A percentile compares a stretch with the other conserved stretches of the same genome.
These are phyloP conservation scores for Phengaris arion DNA, from an alignment of 2,888 invertebrate species.

Conservation along the genomic window DNA sequence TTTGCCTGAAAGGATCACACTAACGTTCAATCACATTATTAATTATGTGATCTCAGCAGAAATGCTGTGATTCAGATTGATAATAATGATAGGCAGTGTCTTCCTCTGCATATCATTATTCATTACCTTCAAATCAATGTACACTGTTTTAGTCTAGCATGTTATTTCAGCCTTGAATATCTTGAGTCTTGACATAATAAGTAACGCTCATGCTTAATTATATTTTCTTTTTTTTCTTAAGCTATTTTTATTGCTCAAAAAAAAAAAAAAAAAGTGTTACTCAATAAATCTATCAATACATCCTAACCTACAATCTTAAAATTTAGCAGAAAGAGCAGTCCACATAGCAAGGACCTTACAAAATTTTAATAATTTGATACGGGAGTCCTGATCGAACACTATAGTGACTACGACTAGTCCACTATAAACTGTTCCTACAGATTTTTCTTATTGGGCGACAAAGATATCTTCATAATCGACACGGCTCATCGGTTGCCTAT, in stretches of 20 bases:
- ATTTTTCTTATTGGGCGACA: background rate
- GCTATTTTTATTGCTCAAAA: background rate
- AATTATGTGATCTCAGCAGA: constrained; percentile 12
- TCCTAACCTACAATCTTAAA: too few relatives aligned
- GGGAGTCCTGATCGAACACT: too few relatives aligned
- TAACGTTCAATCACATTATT: background rate
- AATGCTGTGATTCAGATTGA: background rate
- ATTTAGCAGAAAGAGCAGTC: too few relatives aligned
- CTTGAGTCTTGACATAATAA: background rate
- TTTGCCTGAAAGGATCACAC: background rate
- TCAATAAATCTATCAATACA: too few relatives aligned
- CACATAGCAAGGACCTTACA: too few relatives aligned
- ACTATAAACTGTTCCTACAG: background rate
- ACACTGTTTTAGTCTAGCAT: background rate
- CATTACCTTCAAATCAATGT: background rate
- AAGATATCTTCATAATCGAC: background rate
- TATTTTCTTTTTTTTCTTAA: too few relatives aligned
- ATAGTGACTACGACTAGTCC: too few relatives aligned
- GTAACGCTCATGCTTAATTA: too few relatives aligned
- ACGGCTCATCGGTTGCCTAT: background rate
- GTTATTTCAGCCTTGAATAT: background rate
- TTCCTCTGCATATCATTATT: background rate
- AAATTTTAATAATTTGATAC: too few relatives aligned
- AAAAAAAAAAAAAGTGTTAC: background rate
- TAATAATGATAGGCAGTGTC: background rate